Evolutionary conservation across 1,140 invertebrate species (phyloP).

Genomic region (Druon quercuslanigerum): DNA sequence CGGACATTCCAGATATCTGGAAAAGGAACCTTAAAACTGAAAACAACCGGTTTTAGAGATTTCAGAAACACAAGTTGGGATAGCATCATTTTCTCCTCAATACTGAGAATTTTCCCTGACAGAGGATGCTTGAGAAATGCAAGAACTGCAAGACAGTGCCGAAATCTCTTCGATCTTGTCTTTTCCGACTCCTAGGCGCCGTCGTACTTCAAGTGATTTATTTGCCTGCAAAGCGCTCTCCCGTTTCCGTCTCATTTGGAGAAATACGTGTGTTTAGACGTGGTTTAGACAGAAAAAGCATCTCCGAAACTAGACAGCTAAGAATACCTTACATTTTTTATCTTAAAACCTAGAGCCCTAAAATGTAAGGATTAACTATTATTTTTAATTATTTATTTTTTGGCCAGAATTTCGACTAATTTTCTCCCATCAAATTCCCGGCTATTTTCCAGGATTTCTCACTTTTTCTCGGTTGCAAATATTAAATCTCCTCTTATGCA

Average conservation of each 20-base stretch:
- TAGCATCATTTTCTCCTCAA: slow-evolving; percentile 19
- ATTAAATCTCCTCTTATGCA: too few species aligned
- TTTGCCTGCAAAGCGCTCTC: slow-evolving; percentile 31
- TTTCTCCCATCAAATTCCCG: too few species aligned
- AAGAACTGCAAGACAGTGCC: slow-evolving; percentile 16
- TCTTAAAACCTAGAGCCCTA: too few species aligned
- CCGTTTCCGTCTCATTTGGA: slow-evolving; percentile 7
- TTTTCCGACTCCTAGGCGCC: slow-evolving; percentile 25
- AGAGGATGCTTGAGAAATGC: slow-evolving; percentile 8
- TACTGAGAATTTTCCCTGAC: slow-evolving; percentile 21
- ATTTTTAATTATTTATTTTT: too few species aligned
- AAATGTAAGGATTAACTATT: too few species aligned
- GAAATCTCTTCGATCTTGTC: slow-evolving; percentile 22
- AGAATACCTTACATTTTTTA: neutral
- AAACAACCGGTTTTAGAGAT: slow-evolving; percentile 12
- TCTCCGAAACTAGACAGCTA: neutral
- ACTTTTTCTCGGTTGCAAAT: too few species aligned
- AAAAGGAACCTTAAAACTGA: slow-evolving; percentile 1
- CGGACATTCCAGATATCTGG: too few species aligned
- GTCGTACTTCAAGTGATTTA: slow-evolving; percentile 22
- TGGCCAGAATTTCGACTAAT: too few species aligned
- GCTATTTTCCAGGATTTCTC: too few species aligned
- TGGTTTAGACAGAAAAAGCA: slow-evolving; percentile 8
- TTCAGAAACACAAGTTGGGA: slow-evolving; percentile 5
- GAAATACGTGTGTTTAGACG: neutral